Base-by-base conservation (phyloP, 2,888 invertebrate genomes). In the Pherbina coryleti region DNA sequence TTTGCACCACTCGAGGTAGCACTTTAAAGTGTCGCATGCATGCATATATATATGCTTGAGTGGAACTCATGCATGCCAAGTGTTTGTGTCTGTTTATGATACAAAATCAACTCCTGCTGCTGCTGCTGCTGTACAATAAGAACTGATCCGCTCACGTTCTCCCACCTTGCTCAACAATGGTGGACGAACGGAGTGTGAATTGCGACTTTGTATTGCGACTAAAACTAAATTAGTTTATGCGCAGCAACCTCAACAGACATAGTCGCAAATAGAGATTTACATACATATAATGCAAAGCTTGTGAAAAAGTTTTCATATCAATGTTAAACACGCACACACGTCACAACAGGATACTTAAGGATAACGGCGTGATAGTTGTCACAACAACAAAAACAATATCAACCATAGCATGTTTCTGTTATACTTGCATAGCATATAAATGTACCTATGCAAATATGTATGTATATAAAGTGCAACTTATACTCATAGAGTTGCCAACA, bases 1-100 rank as follows among this genome's bases (percentile, higher is more conserved):
- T 19, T 11, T 19, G 28, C 14, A n/a, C 0, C n/a, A 31, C 71
- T 57, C 19, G 49, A 25, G 62, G 28, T 22, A 17, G 51, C 74
- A 44, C 72, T 37, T 57, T 9, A 72, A 57, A 72, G 72, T 60
- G 11, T 55, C 28, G 53, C 28, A n/a, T 34, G 53, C 34, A 72
- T 72, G 57, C 72, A 72, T 60, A 72, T 72, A 72, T 60, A 72
- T 60, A 72, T 72, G 60, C 72, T 72, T 37, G 44, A 60, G 22
- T 57, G 22, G 25, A 19, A 55, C 34, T 19, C 17, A 19, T 31
- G 22, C 57, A 72, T 44, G 19, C 7, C 22, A 25, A 60, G 57
- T 25, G 11, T 22, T 55, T 55, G 55, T 55, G 19, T 22, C 55
- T 60, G 60, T 60, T 25, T 60, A 28, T 60, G 60, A 60, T 60